Evolutionary conservation across 2,113 vertebrate genomes (phyloP).

Genomic region (Pterophyllum scalare): DNA sequence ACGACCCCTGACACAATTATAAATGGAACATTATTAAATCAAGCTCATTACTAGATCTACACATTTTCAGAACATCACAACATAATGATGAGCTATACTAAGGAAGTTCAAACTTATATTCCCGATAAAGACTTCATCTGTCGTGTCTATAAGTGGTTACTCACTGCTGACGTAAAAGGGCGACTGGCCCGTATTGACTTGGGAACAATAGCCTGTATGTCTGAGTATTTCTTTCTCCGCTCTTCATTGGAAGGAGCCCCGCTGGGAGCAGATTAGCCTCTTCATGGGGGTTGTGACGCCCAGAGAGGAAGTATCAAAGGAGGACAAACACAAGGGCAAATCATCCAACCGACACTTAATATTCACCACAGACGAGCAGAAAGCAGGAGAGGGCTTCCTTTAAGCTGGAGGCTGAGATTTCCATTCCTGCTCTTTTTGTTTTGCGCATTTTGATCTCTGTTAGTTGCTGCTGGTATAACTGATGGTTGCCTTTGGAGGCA

Average conservation of each 20-base stretch:
- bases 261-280: slow-evolving; percentile 76
- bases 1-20: no score
- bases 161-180: neutral
- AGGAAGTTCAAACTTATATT: neutral
- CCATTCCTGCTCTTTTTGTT: slow-evolving; percentile 13
- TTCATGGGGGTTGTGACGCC: slow-evolving; percentile 69
- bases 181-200: neutral
- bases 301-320: slow-evolving; percentile 71
- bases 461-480: neutral
- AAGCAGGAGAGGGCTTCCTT: slow-evolving; percentile 53
- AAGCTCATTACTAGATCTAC: neutral
- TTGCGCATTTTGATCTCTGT: slow-evolving; percentile 14
- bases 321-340: slow-evolving; percentile 76
- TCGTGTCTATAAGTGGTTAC: neutral
- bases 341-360: slow-evolving; percentile 56
- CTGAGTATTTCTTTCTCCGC: slow-evolving; percentile 40
- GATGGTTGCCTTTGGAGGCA: neutral
- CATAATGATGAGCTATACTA: neutral
- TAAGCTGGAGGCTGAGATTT: slow-evolving; percentile 15
- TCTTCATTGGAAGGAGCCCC: slow-evolving; percentile 56
- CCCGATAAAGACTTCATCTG: neutral
- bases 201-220: slow-evolving; percentile 49
- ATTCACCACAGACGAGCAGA: slow-evolving; percentile 64
- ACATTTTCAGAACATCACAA: neutral
- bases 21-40: neutral